A percentile compares a stretch with the other conserved stretches of the same genome.
phyloP scores from a whole-genome alignment of 1,140 invertebrate species.

The Proales similis region DNA sequence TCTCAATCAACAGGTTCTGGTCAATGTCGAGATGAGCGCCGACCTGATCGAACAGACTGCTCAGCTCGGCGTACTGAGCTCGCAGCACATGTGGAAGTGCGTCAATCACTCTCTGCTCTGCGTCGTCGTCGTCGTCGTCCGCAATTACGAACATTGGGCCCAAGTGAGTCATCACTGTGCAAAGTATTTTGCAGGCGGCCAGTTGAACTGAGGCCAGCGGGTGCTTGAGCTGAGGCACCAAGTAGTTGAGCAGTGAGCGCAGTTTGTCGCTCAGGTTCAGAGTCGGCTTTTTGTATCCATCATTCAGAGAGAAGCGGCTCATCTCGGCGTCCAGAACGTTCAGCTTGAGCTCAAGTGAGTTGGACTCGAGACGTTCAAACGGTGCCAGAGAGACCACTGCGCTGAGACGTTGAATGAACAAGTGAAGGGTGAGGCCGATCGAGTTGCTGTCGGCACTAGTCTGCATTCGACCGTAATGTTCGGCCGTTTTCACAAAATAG shows the following conservation, averaged over 20 bases:
- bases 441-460: conserved; percentile 44
- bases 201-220: conserved; percentile 43
- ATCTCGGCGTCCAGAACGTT: conserved; percentile 43
- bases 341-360: conserved; percentile 46
- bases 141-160: conserved; percentile 31
- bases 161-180: conserved; percentile 39
- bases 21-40: conserved; percentile 14
- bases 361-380: conserved; percentile 41
- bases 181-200: conserved; percentile 45
- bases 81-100: conserved; percentile 6
- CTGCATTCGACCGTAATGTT: no score
- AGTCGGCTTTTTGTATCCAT: neutral
- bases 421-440: neutral
- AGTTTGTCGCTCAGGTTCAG: conserved; percentile 45
- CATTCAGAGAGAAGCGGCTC: no score
- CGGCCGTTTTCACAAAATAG: conserved; percentile 44
- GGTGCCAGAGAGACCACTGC: conserved; percentile 42
- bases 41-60: conserved; percentile 24
- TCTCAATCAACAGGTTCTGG: conserved; percentile 13
- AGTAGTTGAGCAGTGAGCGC: conserved; percentile 48
- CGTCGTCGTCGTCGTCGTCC: conserved; percentile 39
- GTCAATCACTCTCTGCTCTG: neutral
- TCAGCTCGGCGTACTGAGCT: conserved; percentile 9
- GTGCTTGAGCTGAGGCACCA: conserved; percentile 46
- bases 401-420: conserved; percentile 38